These are phyloP conservation scores for Catharus fuscescens DNA, from an alignment of 2,113 vertebrate genomes.

Conservation along the genomic window DNA sequence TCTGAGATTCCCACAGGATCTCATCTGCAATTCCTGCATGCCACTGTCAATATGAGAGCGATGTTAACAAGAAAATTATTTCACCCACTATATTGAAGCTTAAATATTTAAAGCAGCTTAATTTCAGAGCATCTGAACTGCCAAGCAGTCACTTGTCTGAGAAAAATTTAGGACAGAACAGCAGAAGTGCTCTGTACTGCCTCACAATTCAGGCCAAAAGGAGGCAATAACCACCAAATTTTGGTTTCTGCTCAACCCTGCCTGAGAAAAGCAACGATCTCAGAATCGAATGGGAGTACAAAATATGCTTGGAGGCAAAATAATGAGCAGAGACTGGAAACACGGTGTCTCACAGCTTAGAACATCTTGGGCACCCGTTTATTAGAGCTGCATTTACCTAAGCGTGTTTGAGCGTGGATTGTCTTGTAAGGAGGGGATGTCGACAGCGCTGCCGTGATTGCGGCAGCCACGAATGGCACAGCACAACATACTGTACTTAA, in stretches of 20 bases:
- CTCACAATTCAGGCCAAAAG: constrained; percentile 11
- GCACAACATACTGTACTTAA: constrained; percentile 73
- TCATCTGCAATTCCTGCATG: neutral
- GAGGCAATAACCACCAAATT: constrained; percentile 24
- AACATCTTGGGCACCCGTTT: neutral
- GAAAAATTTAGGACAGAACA: neutral
- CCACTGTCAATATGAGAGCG: neutral
- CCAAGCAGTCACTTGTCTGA: neutral
- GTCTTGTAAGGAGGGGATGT: neutral
- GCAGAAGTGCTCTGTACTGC: neutral
- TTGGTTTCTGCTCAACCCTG: neutral
- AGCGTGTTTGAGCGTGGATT: neutral
- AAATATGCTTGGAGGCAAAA: neutral
- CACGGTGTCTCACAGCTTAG: neutral
- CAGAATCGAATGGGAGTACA: neutral
- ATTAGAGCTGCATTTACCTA: constrained; percentile 14
- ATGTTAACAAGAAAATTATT: neutral
- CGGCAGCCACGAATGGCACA: constrained; percentile 11
- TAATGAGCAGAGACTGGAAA: neutral
- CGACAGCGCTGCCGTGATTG: neutral
- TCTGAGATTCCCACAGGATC: neutral
- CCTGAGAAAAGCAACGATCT: neutral
- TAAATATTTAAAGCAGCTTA: constrained; percentile 1
- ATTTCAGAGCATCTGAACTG: neutral
- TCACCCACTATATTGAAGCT: neutral